Evolutionary conservation across 2,113 vertebrate species (phyloP).

Genomic region (Myrmecophaga tridactyla): DNA sequence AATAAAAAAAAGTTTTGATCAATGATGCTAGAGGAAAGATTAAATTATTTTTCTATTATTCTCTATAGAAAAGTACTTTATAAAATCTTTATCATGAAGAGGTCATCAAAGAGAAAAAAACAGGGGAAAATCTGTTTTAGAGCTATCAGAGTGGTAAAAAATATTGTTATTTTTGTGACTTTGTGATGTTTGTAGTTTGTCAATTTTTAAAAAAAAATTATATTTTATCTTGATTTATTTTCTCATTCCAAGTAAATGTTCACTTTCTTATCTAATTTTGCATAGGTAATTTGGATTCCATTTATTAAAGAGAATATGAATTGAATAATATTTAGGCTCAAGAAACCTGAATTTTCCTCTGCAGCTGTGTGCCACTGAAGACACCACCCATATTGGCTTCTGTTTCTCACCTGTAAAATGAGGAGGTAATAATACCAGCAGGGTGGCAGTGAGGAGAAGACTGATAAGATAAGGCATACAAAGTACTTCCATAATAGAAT

Average conservation of each 20-base stretch:
- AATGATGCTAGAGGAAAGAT: neutral
- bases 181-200: neutral
- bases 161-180: constrained; percentile 27
- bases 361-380: fast-evolving
- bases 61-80: constrained; percentile 37
- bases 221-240: constrained; percentile 23
- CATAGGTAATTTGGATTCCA: neutral
- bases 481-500: neutral
- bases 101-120: constrained; percentile 27
- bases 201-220: constrained; percentile 27
- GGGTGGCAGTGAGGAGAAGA: neutral
- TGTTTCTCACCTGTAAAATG: neutral
- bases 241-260: neutral
- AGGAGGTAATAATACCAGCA: neutral
- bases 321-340: neutral
- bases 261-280: neutral
- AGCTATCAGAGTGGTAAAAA: constrained; percentile 36
- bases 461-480: too few species aligned
- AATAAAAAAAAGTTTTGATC: neutral
- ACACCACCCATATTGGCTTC: neutral
- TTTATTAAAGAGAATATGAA: neutral
- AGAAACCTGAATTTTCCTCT: neutral
- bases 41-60: constrained; percentile 44
- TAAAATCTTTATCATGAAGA: constrained; percentile 25
- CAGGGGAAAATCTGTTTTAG: constrained; percentile 25